Conservation (phyloP, 2,888 invertebrate species). For the Polyommatus icarus region DNA sequence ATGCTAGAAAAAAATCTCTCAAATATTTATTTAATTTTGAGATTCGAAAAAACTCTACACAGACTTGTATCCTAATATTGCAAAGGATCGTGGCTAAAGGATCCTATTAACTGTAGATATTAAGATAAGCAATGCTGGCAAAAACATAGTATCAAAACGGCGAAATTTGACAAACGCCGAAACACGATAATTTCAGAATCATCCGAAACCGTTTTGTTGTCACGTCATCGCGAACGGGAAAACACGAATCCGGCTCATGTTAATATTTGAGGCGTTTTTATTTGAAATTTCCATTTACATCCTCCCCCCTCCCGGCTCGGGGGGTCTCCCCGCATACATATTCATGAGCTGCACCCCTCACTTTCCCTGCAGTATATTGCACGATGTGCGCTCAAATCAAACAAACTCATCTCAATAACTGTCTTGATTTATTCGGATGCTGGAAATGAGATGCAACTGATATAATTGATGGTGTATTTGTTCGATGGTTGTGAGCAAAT, state of each 20-base stretch:
- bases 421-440: constrained; percentile 42
- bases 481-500: constrained; percentile 15
- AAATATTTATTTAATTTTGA: not conserved
- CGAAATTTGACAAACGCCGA: not conserved
- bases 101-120: not conserved
- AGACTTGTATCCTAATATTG: not conserved
- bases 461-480: constrained; percentile 29
- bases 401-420: constrained; percentile 41
- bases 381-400: constrained; percentile 41
- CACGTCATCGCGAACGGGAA: constrained; percentile 47
- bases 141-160: not conserved
- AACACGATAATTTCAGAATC: constrained; percentile 17
- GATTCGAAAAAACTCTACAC: not conserved
- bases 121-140: not conserved
- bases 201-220: constrained; percentile 18
- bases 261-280: constrained; percentile 80
- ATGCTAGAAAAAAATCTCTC: not conserved
- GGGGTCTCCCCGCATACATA: constrained; percentile 73
- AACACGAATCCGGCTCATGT: constrained; percentile 78
- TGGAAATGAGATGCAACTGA: constrained; percentile 34
- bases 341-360: constrained; percentile 83
- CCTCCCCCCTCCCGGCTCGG: constrained; percentile 37
- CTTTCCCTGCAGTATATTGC: constrained; percentile 63
- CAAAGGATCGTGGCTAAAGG: not conserved
- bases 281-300: constrained; percentile 81